A percentile compares a stretch with the other conserved stretches of the same genome.
Conservation (phyloP, 2,888 invertebrate genomes). For the Scelioninae gen. 1 region DNA sequence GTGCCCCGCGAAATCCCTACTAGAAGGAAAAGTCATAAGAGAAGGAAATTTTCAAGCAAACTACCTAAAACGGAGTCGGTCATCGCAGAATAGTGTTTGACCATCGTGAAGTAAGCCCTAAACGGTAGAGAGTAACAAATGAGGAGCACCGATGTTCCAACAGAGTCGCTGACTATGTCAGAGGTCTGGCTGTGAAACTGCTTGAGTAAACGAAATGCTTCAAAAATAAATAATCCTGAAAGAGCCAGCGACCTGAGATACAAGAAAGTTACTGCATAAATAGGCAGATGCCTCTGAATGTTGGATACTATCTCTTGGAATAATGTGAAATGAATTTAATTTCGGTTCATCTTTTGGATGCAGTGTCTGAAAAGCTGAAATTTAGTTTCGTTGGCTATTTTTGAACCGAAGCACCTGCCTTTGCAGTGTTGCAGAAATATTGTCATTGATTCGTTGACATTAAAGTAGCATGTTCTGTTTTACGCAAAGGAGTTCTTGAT, state of each 20-base stretch:
- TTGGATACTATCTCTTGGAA: no score
- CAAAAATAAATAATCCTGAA: conserved; percentile 30
- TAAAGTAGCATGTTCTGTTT: conserved; percentile 48
- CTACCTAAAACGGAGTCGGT: conserved; percentile 55
- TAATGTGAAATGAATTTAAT: no score
- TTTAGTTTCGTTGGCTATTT: background rate
- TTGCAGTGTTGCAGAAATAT: conserved; percentile 15
- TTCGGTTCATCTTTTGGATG: no score
- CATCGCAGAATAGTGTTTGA: conserved; percentile 29
- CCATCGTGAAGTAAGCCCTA: conserved; percentile 27
- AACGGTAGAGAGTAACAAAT: conserved; percentile 12
- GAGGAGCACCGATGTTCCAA: conserved; percentile 47
- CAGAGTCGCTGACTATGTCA: conserved; percentile 26
- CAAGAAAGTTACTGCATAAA: conserved; percentile 29
- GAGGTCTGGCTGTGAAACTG: background rate
- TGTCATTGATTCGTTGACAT: conserved; percentile 47
- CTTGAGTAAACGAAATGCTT: conserved; percentile 10
- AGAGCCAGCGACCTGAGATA: conserved; percentile 21
- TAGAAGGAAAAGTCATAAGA: conserved; percentile 20
- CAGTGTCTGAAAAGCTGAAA: no score
- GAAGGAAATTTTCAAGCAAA: conserved; percentile 35
- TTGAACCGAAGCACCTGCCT: conserved; percentile 19
- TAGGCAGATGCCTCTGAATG: conserved; percentile 3
- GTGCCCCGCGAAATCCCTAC: conserved; percentile 17
- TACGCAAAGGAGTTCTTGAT: conserved; percentile 88